These are phyloP conservation scores for Trissolcus basalis DNA, from an alignment of 1,140 invertebrate species.

Conservation along the genomic window DNA sequence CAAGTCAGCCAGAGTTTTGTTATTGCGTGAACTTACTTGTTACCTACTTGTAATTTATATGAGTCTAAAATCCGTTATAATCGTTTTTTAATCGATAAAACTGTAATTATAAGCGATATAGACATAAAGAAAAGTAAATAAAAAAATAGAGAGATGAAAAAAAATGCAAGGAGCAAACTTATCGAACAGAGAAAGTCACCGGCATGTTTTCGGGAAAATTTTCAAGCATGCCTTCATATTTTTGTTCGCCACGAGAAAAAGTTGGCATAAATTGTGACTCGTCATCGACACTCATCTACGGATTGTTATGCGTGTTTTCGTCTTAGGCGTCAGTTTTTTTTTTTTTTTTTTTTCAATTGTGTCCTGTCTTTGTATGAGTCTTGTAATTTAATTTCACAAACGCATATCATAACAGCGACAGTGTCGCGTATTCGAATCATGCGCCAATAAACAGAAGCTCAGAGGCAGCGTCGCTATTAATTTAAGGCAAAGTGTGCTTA, in stretches of 20 bases:
- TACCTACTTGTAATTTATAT: slow-evolving; percentile 56
- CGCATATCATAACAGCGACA: slow-evolving; percentile 41
- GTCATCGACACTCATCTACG: slow-evolving; percentile 13
- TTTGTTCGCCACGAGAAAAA: slow-evolving; percentile 36
- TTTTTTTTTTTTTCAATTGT: neutral
- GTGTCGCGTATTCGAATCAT: slow-evolving; percentile 44
- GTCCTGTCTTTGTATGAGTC: slow-evolving; percentile 9
- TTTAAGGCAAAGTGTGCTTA: slow-evolving; percentile 32
- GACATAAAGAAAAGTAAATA: slow-evolving; percentile 38
- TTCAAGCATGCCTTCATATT: slow-evolving; percentile 39
- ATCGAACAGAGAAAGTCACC: slow-evolving; percentile 38
- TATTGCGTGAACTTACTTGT: slow-evolving; percentile 58
- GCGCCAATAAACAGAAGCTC: neutral
- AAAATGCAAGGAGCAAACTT: slow-evolving; percentile 4
- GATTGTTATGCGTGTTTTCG: neutral
- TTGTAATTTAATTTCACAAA: slow-evolving; percentile 24
- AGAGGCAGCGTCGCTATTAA: slow-evolving; percentile 13
- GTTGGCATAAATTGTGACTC: slow-evolving; percentile 1
- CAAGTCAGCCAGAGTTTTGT: slow-evolving; percentile 56
- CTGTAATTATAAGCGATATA: slow-evolving; percentile 54
- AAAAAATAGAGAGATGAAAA: slow-evolving; percentile 19
- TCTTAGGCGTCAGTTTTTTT: neutral
- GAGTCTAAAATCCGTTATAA: slow-evolving; percentile 57
- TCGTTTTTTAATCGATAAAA: slow-evolving; percentile 55
- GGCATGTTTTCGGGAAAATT: slow-evolving; percentile 45